Evolutionary conservation across 2,797 vertebrate species (phyloP), one percentile per base, ranked within the genome.

Genomic region (Cercopithecus hamlyni): DNA sequence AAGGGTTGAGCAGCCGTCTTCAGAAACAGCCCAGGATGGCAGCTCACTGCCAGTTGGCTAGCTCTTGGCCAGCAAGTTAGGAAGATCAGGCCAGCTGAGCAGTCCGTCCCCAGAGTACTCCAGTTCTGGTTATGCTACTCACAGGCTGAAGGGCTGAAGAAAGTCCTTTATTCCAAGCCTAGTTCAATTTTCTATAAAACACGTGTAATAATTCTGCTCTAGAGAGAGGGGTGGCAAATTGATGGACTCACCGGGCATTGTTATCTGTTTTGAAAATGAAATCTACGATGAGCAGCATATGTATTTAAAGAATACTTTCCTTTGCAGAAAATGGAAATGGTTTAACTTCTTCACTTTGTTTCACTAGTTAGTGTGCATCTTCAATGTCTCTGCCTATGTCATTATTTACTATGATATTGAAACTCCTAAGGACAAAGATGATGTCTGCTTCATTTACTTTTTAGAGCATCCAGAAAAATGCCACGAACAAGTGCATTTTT

Each of bases 371-470:
- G 89, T 43, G 27, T 70, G 5, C 41, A 83, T 86, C 58, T 86
- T 94, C 82, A 86, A 61, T 14, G 13, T 97, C 88, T 86, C 67
- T 67, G 82, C 45, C 52, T 94, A 36, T 82, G 85, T 72, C 17
- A n/a, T 94, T 64, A 96, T 96, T 86, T 94, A 36, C 84, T 96
- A 10, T 84, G 85, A 91, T 90, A 80, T 83, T 58, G 30, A 41
- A 94, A 93, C n/a, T 96, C 84, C 58, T 13, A 73, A 90, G 93
- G 95, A 48, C 72, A 48, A 70, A 72, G 57, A 93, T 41, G 55
- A 75, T 95, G 36, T 96, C 77, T 90, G 80, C 52, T 96, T 95
- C 89, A 84, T 96, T 98, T 88, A 57, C 43, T 92, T 97, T 96
- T 81, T 67, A 86, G 81, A 80, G 30, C 52, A 73, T 43, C 5